Conservation (phyloP, 2,113 vertebrate species). For the Poeciliopsis retropinna region DNA sequence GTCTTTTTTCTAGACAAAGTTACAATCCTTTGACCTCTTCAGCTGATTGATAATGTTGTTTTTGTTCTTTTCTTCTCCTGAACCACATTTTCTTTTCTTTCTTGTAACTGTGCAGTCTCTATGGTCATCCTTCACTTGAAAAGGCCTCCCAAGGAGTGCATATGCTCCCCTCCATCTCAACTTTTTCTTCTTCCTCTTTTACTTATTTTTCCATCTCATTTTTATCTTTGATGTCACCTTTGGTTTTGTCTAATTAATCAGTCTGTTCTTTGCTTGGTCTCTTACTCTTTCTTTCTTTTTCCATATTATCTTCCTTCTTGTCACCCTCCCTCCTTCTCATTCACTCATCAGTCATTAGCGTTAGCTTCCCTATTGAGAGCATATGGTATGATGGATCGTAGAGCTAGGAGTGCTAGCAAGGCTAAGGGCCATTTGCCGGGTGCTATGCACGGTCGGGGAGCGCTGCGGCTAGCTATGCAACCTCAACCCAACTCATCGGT, state of each 20-base stretch:
- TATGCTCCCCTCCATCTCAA: conserved; percentile 49
- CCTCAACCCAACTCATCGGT: conserved; percentile 75
- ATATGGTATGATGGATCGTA: conserved; percentile 86
- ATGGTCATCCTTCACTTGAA: conserved; percentile 67
- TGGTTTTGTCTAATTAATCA: conserved; percentile 28
- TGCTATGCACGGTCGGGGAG: conserved; percentile 73
- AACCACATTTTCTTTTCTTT: conserved; percentile 18
- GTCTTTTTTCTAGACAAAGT: background rate
- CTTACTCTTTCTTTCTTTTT: conserved; percentile 20
- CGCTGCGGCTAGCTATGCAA: conserved; percentile 70
- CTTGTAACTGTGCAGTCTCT: conserved; percentile 39
- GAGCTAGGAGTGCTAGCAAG: conserved; percentile 81
- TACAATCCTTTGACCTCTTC: background rate
- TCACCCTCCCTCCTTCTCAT: conserved; percentile 41
- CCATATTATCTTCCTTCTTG: conserved; percentile 8
- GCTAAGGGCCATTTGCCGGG: conserved; percentile 85
- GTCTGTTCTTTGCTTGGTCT: conserved; percentile 20
- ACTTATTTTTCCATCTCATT: conserved; percentile 27
- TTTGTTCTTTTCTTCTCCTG: conserved; percentile 20
- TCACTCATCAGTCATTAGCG: conserved; percentile 83
- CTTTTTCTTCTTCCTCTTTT: conserved; percentile 25
- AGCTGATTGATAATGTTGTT: background rate
- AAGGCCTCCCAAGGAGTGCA: conserved; percentile 52
- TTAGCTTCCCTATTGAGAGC: conserved; percentile 85
- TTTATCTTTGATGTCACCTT: background rate